Base-by-base conservation (phyloP, 2,797 vertebrate genomes). In the Threskiornis aethiopicus region DNA sequence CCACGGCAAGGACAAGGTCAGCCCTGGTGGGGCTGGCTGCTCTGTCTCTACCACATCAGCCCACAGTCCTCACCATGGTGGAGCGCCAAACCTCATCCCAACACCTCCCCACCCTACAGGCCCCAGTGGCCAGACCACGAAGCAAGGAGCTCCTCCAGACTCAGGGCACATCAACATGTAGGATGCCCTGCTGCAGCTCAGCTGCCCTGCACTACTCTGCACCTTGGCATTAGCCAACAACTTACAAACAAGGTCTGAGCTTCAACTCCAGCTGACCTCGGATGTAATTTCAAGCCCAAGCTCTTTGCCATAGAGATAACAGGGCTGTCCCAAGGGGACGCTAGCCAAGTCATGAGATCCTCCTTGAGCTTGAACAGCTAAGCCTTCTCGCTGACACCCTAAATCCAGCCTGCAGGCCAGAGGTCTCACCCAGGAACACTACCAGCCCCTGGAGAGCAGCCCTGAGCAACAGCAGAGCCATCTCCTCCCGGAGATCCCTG, bases 91-190 rank as follows among this genome's bases (percentile, higher is more conserved):
- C 41, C 37, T 72, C 73, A 86, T 7, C 15, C 21, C 35, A 37
- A 20, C 3, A 8, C 39, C 39, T 92, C 19, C 64, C 35, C 35
- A 37, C 21, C 37, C 35, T 22, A 33, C 41, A 24, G n/a, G 35
- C 46, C 80, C 25, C 58, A 54, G 25, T 20, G 41, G 65, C 62
- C 71, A 67, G 31, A 44, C 12, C 18, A 18, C 0, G 1, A 54
- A 65, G 35, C 7, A 16, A 6, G 1, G 21, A 69, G 61, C 35
- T 71, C 16, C 72, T 75, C 41, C 69, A 83, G 44, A 64, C 16
- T 4, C 57, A n/a, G 13, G 10, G 37, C 2, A 11, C 31, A 52
- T 11, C 13, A 24, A 75, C 26, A 28, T 2, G 1, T 1, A 55
- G 49, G 24, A 19, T 13, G 42, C 35, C 20, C 64, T 10, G 15